Evolutionary conservation across 2,113 vertebrate genomes (phyloP).

Genomic region (Chionis minor): DNA sequence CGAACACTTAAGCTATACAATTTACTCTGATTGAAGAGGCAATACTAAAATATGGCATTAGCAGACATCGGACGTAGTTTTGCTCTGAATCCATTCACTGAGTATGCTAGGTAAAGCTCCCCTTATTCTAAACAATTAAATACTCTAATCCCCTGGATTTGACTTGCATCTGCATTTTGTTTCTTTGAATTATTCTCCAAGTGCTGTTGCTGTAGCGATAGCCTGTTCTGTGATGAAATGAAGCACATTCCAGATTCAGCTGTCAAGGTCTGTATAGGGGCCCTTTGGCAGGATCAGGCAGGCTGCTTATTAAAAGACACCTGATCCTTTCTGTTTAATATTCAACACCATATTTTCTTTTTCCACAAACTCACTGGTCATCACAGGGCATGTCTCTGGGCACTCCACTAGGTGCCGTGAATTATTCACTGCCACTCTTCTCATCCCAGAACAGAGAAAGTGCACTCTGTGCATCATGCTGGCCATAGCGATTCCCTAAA

Average conservation of each 20-base stretch:
- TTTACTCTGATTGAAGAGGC: constrained; percentile 55
- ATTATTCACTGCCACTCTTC: not conserved
- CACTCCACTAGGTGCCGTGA: not conserved
- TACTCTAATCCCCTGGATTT: not conserved
- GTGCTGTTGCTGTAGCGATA: constrained; percentile 13
- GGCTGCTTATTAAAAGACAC: not conserved
- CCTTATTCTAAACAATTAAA: not conserved
- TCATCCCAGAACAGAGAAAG: not conserved
- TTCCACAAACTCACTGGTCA: not conserved
- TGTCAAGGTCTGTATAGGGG: not conserved
- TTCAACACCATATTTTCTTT: constrained; percentile 19
- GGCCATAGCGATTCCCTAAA: not conserved
- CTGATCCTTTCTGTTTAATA: constrained; percentile 26
- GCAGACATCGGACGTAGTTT: constrained; percentile 8
- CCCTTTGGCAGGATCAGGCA: not conserved
- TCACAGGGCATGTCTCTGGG: not conserved
- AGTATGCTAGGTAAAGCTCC: not conserved
- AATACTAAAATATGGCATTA: constrained; percentile 28
- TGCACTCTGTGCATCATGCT: not conserved
- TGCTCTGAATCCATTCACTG: not conserved
- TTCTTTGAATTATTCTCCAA: constrained; percentile 18
- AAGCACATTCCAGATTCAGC: not conserved
- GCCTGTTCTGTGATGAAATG: not conserved
- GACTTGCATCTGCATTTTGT: constrained; percentile 15
- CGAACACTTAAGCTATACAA: constrained; percentile 48